Evolutionary conservation across 1,140 invertebrate species (phyloP), one percentile per base, ranked within the genome.

Genomic region (Holotrichia oblita): DNA sequence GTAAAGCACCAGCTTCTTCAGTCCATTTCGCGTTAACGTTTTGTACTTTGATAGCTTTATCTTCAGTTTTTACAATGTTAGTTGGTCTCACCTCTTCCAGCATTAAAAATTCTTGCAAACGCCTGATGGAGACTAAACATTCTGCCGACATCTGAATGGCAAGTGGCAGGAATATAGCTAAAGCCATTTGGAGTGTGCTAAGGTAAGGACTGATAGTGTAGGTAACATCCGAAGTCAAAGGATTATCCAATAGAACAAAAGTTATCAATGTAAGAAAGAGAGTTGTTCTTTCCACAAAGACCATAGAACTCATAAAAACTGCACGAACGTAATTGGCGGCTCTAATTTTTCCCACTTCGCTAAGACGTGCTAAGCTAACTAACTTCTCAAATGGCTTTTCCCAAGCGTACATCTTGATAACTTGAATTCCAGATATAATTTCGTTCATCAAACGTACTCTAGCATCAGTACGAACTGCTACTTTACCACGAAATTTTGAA

Each of bases 351-450:
- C 87, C 85, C 6, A 86, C 81, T 20, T 93, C 80, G 6, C 77
- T 40, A 2, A 40, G 88, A 84, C 91, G 85, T 9, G 89, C 87
- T 27, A 87, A 79, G 64, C 90, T 87, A 2, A 94, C 91, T 0
- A 94, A 83, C 77, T 89, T 88, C 48, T 91, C 89, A 82, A 95
- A 94, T 3, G 93, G 92, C 80, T 91, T 92, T 81, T 95, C 93
- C 93, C 93, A 95, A 0, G 92, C 90, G 81, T 94, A 94, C 93
- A 95, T 95, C 89, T 96, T 96, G 73, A 92, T 92, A 0, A 96
- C 93, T 85, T 95, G 90, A 48, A 93, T 91, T 0, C 91, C 92
- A 74, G 87, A 88, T 6, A 96, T 91, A 17, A 96, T 91, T 87
- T 96, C 95, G 82, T 91, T 93, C 94, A 96, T 96, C n/a, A 95